Conservation (phyloP, 2,797 vertebrate genomes). For the Cottoperca gobio region DNA sequence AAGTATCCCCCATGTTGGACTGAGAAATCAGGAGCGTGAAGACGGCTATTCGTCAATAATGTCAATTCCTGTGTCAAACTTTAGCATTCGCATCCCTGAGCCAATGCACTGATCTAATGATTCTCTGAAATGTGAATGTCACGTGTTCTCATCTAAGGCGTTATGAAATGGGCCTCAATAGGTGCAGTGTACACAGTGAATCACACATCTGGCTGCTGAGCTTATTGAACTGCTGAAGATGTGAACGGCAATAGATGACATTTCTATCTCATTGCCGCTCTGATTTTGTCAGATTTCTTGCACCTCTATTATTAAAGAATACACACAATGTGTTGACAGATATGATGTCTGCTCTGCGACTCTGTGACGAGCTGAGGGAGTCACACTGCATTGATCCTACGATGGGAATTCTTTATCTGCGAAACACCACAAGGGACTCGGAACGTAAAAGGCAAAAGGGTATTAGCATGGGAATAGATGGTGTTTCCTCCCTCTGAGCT, state of each 20-base stretch:
- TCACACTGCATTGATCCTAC: constrained; percentile 4
- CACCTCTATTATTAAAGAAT: background rate
- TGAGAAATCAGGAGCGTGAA: too few relatives aligned
- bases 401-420: constrained; percentile 19
- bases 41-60: too few relatives aligned
- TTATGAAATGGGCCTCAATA: background rate
- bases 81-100: background rate
- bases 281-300: background rate
- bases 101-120: background rate
- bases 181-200: background rate
- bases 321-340: background rate
- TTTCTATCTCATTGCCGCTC: background rate
- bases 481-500: constrained; percentile 39
- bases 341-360: background rate
- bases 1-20: background rate
- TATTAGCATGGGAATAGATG: constrained; percentile 50
- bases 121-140: background rate
- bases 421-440: constrained; percentile 15
- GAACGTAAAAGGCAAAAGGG: constrained; percentile 24
- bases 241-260: background rate
- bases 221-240: background rate
- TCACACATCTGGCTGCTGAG: background rate
- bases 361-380: background rate
- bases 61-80: too few relatives aligned
- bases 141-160: background rate